Base-by-base conservation (phyloP, 2,113 vertebrate species). In the Dinomys branickii region DNA sequence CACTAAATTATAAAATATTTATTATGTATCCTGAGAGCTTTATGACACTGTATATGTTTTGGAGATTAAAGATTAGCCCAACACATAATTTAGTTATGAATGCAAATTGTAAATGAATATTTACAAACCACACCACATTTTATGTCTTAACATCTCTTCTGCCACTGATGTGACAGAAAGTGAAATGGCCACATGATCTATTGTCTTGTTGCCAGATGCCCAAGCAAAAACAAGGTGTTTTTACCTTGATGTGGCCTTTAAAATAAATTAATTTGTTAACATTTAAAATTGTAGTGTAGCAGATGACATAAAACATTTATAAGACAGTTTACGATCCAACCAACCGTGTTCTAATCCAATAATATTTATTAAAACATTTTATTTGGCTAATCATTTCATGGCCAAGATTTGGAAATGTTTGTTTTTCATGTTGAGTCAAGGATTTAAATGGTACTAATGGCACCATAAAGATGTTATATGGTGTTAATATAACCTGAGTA, bases 401-500 rank as follows among this genome's bases (percentile, higher is more conserved):
- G 94, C 90, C 95, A 97, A 98, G 28, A 97, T 97, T 96, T 94
- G 94, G 94, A 98, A 97, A 97, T 98, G 85, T 98, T 98, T 98
- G 97, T 98, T 98, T 94, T 97, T 97, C 93, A 96, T 93, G 96
- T 85, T 90, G 94, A 97, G 95, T 95, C 97, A 97, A 97, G 95
- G 95, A 98, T 97, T 95, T 98, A 98, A 98, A 92, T 85, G 95
- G 97, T 98, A 97, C 97, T 98, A 98, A 98, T 97, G 97, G 97
- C 94, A 97, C 95, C 90, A 98, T 99, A 98, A 99, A 99, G 98
- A 98, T 99, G 97, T 98, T 98, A 98, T 98, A 99, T 97, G 98
- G 98, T 96, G 84, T 97, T 98, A 98, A 98, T 98, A 98, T 98
- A 98, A 98, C 89, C 95, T 54, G 90, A 98, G 97, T 98, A 98